phyloP scores from a whole-genome alignment of 2,797 vertebrate species.

The Poecilia velifera region DNA sequence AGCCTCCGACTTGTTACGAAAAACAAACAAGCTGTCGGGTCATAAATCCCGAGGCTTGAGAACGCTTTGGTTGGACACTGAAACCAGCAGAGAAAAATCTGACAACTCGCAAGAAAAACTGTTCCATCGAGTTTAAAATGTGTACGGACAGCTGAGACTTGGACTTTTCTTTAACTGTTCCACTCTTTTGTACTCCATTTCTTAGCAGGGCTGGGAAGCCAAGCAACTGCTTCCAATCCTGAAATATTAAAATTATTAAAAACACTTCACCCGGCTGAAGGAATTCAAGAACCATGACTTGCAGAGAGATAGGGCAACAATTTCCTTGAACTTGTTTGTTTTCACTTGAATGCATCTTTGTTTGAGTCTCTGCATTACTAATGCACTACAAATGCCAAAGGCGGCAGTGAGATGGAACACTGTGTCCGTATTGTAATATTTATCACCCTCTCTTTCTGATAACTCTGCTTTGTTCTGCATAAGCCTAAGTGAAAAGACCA shows the following conservation, averaged over 20 bases:
- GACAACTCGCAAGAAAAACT: conserved; percentile 39
- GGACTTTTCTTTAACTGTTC: conserved; percentile 23
- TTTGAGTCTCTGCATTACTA: conserved; percentile 35
- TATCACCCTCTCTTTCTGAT: conserved; percentile 27
- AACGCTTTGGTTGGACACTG: conserved; percentile 41
- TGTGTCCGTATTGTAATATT: conserved; percentile 29
- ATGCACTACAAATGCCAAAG: conserved; percentile 37
- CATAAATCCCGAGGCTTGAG: conserved; percentile 22
- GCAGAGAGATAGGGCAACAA: not conserved
- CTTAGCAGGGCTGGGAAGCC: not conserved
- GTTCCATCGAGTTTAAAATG: conserved; percentile 40
- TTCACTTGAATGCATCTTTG: conserved; percentile 20
- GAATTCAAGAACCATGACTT: not conserved
- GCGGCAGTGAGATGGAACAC: conserved; percentile 30
- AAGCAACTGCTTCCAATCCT: conserved; percentile 20
- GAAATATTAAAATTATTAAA: conserved; percentile 12
- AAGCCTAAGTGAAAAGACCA: conserved; percentile 26
- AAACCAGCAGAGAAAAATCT: conserved; percentile 8
- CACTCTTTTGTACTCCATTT: not conserved
- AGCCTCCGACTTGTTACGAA: conserved; percentile 25
- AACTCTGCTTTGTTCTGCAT: conserved; percentile 16
- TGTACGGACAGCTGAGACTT: conserved; percentile 21
- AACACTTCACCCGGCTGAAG: not conserved
- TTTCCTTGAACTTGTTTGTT: conserved; percentile 14
- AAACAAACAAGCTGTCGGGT: conserved; percentile 35